Conservation (phyloP, 2,888 invertebrate genomes). For the Parascotia fuliginaria region DNA sequence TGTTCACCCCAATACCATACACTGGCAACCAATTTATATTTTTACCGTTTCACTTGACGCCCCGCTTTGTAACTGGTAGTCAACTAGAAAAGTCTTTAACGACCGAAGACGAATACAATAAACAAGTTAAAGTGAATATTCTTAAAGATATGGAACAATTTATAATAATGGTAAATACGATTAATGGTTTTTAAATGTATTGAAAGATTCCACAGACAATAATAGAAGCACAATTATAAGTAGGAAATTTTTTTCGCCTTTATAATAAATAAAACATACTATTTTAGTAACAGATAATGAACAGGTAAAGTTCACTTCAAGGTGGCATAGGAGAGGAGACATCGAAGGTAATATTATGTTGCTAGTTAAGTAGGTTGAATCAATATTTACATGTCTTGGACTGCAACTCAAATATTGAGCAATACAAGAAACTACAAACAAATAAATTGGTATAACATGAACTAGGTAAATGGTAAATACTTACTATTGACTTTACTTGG, state of each 20-base stretch:
- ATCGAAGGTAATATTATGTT: constrained; percentile 14
- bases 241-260: too few relatives aligned
- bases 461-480: constrained; percentile 5
- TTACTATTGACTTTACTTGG: too few relatives aligned
- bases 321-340: background rate
- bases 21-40: constrained; percentile 35
- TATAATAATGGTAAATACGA: background rate
- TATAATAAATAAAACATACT: background rate
- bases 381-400: constrained; percentile 16
- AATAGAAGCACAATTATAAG: too few relatives aligned
- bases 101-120: constrained; percentile 7
- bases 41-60: constrained; percentile 23
- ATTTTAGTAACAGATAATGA: background rate
- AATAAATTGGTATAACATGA: constrained; percentile 11
- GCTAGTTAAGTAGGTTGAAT: constrained; percentile 14
- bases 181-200: too few relatives aligned
- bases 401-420: constrained; percentile 12
- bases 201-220: too few relatives aligned
- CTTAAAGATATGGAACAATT: background rate
- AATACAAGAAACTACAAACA: constrained; percentile 9
- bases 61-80: constrained; percentile 7
- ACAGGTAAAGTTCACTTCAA: background rate
- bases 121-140: background rate
- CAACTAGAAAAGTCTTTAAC: constrained; percentile 14
- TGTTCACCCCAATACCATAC: constrained; percentile 25